phyloP scores from a whole-genome alignment of 2,113 vertebrate genomes.

The Amblyornis subalaris region DNA sequence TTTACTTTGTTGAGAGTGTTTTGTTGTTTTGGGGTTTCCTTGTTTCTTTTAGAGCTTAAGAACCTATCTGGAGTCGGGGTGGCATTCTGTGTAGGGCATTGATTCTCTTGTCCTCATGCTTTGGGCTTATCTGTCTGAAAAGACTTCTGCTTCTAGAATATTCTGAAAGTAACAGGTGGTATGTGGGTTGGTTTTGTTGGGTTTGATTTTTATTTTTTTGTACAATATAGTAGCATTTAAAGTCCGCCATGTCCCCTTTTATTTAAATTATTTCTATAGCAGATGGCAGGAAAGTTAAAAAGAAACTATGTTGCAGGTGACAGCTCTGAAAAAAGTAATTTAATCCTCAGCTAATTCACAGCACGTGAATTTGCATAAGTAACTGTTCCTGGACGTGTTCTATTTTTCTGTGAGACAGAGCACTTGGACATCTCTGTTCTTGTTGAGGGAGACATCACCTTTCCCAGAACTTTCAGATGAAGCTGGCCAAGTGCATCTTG shows the following conservation, averaged over 20 bases:
- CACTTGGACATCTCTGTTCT: neutral
- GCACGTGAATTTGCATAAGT: neutral
- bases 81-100: neutral
- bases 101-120: neutral
- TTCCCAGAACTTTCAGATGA: neutral
- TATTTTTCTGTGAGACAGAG: neutral
- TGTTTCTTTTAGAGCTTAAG: slow-evolving; percentile 21
- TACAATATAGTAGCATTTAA: neutral
- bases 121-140: neutral
- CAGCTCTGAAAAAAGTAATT: neutral
- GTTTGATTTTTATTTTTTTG: neutral
- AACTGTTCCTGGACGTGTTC: fast-evolving
- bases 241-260: neutral
- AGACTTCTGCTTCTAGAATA: neutral
- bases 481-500: neutral
- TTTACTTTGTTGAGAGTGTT: slow-evolving; percentile 68
- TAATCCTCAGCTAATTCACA: neutral
- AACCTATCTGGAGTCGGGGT: neutral
- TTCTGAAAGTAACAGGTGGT: neutral
- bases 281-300: neutral
- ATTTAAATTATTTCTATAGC: neutral
- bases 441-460: neutral
- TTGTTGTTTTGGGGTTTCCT: neutral
- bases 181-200: neutral
- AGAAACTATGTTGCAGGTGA: neutral